These are phyloP conservation scores for Pterocles burchelli DNA, from an alignment of 2,113 vertebrate genomes.

Conservation along the genomic window DNA sequence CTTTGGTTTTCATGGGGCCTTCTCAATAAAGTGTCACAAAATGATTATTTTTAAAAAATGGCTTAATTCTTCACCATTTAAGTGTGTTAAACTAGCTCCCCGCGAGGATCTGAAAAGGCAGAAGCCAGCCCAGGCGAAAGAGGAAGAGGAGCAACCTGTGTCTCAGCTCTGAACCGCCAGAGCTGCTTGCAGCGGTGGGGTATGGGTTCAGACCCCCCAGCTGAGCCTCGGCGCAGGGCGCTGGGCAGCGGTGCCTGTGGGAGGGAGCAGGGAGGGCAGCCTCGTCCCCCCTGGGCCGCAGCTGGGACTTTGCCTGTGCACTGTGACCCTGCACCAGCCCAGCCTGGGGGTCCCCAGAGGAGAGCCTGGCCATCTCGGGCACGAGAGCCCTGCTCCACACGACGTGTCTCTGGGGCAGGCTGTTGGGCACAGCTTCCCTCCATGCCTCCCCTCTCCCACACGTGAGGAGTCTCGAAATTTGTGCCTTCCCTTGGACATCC, in stretches of 20 bases:
- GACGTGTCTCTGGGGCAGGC: rapidly evolving
- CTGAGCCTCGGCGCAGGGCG: neutral
- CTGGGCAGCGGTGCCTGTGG: neutral
- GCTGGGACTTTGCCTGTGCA: rapidly evolving
- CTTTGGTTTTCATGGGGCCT: neutral
- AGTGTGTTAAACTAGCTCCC: neutral
- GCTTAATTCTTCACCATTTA: neutral
- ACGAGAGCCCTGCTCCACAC: rapidly evolving
- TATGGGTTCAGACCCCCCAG: rapidly evolving
- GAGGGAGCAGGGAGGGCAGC: neutral
- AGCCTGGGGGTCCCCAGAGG: rapidly evolving
- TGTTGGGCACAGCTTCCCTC: neutral
- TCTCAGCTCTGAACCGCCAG: neutral
- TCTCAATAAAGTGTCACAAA: neutral
- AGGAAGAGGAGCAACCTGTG: neutral
- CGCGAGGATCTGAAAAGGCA: neutral
- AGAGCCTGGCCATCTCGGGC: rapidly evolving
- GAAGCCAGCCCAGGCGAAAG: rapidly evolving
- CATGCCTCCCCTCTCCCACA: too few species aligned
- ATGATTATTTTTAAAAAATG: rapidly evolving
- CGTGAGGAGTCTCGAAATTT: rapidly evolving
- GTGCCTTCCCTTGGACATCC: too few species aligned
- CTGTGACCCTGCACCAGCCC: neutral
- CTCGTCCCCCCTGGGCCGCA: too few species aligned
- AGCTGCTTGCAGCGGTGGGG: rapidly evolving